Evolutionary conservation across 2,113 vertebrate genomes (phyloP).

Genomic region (Pelvicachromis taeniatus): DNA sequence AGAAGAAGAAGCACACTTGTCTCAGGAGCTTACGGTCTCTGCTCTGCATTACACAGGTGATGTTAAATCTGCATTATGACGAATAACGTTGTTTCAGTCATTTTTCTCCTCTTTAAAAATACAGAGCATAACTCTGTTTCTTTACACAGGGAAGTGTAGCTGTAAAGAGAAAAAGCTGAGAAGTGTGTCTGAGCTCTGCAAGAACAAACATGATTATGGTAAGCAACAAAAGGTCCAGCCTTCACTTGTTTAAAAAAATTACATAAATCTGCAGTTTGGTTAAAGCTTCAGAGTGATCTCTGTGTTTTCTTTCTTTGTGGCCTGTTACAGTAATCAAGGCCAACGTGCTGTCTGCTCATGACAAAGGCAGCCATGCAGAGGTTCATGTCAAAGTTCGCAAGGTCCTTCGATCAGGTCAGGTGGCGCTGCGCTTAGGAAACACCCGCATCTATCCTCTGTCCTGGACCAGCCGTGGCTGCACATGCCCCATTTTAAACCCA

Average conservation of each 20-base stretch:
- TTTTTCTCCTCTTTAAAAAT: not conserved
- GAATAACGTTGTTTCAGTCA: not conserved
- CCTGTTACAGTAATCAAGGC: constrained; percentile 80
- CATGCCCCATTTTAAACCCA: constrained; percentile 87
- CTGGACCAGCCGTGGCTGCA: constrained; percentile 87
- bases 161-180: constrained; percentile 84
- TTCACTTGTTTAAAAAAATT: not conserved
- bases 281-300: not conserved
- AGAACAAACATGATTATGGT: constrained; percentile 85
- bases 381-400: constrained; percentile 85
- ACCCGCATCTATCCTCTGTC: constrained; percentile 83
- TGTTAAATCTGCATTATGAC: not conserved
- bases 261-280: not conserved
- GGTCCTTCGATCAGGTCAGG: constrained; percentile 76
- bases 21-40: constrained; percentile 81
- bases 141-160: constrained; percentile 80
- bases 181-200: constrained; percentile 79
- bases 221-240: constrained; percentile 4
- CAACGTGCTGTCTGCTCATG: constrained; percentile 84
- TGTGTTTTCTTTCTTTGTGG: not conserved
- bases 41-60: constrained; percentile 81
- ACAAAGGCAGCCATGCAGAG: constrained; percentile 88
- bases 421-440: constrained; percentile 72
- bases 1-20: constrained; percentile 76
- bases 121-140: not conserved